phyloP scores from a whole-genome alignment of 2,888 invertebrate species.

The Phengaris arion region DNA sequence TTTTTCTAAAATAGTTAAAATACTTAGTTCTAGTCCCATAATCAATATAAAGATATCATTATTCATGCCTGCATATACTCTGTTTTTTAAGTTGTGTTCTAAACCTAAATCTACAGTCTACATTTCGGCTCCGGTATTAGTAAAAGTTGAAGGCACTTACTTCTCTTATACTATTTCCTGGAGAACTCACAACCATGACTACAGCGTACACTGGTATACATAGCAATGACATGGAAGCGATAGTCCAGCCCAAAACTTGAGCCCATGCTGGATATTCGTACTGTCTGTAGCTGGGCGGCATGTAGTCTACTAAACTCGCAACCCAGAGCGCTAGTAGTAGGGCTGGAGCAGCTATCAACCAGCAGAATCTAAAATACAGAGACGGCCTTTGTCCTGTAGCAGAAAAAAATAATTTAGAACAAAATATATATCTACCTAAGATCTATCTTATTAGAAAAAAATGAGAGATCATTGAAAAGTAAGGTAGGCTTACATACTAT shows the following conservation, averaged over 20 bases:
- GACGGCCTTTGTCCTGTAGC: conserved; percentile 81
- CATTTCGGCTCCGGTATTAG: too few relatives aligned
- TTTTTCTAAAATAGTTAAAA: too few relatives aligned
- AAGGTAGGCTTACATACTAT: too few relatives aligned
- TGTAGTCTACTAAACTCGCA: conserved; percentile 92
- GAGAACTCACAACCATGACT: conserved; percentile 83
- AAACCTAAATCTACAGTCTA: too few relatives aligned
- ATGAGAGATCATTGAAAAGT: background rate
- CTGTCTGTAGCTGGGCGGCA: conserved; percentile 90
- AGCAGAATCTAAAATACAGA: conserved; percentile 90
- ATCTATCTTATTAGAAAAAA: background rate
- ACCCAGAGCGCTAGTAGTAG: conserved; percentile 92
- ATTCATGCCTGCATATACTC: too few relatives aligned
- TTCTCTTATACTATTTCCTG: conserved; percentile 83
- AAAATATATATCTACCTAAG: too few relatives aligned
- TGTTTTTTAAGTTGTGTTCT: too few relatives aligned
- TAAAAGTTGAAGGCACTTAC: conserved; percentile 30
- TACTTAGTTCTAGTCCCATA: too few relatives aligned
- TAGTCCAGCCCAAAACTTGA: conserved; percentile 91
- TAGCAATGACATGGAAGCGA: conserved; percentile 88
- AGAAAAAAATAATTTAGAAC: background rate
- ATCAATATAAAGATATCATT: too few relatives aligned
- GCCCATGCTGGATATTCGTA: conserved; percentile 92
- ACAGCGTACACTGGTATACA: conserved; percentile 92
- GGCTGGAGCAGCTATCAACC: conserved; percentile 89